Conservation (phyloP, 2,797 vertebrate species). For the Gorsachius magnificus region DNA sequence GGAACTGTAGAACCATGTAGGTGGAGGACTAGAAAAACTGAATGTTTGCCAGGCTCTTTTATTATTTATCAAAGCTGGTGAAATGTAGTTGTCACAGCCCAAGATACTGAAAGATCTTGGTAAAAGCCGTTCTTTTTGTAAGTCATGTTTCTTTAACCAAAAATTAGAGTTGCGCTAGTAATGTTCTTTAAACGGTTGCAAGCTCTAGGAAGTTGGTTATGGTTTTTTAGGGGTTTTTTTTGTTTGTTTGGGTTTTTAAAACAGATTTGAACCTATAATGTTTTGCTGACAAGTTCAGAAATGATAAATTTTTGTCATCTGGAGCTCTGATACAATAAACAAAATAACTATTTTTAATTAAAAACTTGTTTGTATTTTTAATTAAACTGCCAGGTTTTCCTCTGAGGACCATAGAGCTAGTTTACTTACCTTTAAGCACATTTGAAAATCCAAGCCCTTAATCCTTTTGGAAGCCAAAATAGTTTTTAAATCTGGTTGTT, state of each 20-base stretch:
- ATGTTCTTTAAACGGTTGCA: background rate
- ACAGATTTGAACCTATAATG: background rate
- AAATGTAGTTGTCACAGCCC: slow-evolving; percentile 45
- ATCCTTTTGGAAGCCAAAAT: background rate
- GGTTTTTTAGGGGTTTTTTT: background rate
- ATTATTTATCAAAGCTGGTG: slow-evolving; percentile 56
- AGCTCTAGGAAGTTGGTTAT: background rate
- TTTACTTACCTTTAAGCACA: background rate
- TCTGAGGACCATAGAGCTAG: background rate
- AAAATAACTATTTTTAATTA: background rate
- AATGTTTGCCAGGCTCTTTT: slow-evolving; percentile 42
- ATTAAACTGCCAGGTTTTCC: background rate
- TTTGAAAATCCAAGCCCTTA: background rate
- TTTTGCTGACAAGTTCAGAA: background rate
- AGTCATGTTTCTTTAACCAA: background rate
- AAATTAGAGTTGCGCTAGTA: background rate
- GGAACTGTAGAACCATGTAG: slow-evolving; percentile 55
- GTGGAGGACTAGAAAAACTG: slow-evolving; percentile 38
- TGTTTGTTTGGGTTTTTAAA: background rate
- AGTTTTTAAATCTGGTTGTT: background rate
- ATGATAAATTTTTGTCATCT: background rate
- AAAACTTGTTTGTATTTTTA: background rate
- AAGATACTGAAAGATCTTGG: background rate
- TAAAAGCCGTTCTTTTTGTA: background rate
- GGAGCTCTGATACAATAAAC: background rate